These are phyloP conservation scores for Oxycera nigricornis DNA, from an alignment of 2,888 invertebrate genomes.

Conservation along the genomic window DNA sequence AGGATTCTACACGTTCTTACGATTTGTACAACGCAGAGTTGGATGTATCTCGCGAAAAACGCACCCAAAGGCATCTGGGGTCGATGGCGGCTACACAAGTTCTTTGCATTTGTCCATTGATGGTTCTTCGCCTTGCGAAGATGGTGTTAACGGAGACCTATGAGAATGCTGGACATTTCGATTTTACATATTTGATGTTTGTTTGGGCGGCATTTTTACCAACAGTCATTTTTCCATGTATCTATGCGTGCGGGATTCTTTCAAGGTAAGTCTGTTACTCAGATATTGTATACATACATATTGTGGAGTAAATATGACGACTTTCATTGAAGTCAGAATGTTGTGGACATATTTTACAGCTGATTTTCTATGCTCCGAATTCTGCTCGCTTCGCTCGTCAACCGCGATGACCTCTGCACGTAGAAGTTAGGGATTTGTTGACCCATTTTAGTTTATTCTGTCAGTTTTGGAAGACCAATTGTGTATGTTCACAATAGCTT, in stretches of 20 bases:
- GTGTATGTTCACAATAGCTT: too few relatives aligned
- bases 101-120: conserved; percentile 72
- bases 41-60: conserved; percentile 68
- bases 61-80: conserved; percentile 72
- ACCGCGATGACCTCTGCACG: too few relatives aligned
- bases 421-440: too few relatives aligned
- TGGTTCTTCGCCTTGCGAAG: conserved; percentile 69
- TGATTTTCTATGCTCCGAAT: too few relatives aligned
- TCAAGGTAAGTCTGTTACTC: conserved; percentile 68
- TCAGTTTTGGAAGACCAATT: too few relatives aligned
- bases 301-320: too few relatives aligned
- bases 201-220: conserved; percentile 76
- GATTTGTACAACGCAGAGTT: conserved; percentile 66
- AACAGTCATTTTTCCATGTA: conserved; percentile 70
- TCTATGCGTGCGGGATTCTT: conserved; percentile 72
- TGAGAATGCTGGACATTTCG: conserved; percentile 72
- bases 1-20: conserved; percentile 56
- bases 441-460: too few relatives aligned
- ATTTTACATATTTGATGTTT: conserved; percentile 72
- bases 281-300: too few relatives aligned
- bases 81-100: conserved; percentile 72
- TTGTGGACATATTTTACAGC: too few relatives aligned
- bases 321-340: too few relatives aligned
- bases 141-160: conserved; percentile 73
- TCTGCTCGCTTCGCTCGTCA: too few relatives aligned